A percentile compares a stretch with the other conserved stretches of the same genome.
These are phyloP conservation scores for Macrophya alboannulata DNA, from an alignment of 2,888 invertebrate species.

Conservation along the genomic window DNA sequence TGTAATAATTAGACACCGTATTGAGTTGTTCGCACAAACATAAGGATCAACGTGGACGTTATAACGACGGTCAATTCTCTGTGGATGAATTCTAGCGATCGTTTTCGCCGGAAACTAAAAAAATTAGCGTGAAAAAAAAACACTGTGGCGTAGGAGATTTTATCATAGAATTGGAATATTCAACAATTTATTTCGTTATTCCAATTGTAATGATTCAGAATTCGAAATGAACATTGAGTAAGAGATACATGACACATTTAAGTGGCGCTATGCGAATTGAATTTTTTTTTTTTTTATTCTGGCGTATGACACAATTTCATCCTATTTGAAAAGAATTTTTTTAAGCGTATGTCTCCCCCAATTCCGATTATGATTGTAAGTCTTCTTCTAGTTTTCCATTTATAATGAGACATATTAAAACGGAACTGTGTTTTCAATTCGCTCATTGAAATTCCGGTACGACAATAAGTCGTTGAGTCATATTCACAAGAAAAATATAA, in stretches of 20 bases:
- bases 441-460: neutral
- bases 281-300: neutral
- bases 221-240: neutral
- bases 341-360: neutral
- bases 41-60: neutral
- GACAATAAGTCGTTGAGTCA: neutral
- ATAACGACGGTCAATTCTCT: neutral
- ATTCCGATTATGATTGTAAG: neutral
- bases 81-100: too few relatives aligned
- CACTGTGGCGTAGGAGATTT: neutral
- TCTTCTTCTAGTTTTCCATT: neutral
- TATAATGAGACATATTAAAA: too few relatives aligned
- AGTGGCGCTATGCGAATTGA: neutral
- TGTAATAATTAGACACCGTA: neutral
- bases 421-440: neutral
- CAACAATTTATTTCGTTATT: neutral
- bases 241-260: neutral
- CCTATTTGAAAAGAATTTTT: neutral
- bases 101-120: neutral
- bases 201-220: neutral
- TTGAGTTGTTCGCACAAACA: neutral
- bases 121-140: neutral
- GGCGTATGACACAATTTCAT: neutral
- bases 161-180: neutral
- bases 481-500: neutral